Evolutionary conservation across 2,888 invertebrate genomes (phyloP), one percentile per base, ranked within the genome.

Genomic region (Trissoscelio sp.): DNA sequence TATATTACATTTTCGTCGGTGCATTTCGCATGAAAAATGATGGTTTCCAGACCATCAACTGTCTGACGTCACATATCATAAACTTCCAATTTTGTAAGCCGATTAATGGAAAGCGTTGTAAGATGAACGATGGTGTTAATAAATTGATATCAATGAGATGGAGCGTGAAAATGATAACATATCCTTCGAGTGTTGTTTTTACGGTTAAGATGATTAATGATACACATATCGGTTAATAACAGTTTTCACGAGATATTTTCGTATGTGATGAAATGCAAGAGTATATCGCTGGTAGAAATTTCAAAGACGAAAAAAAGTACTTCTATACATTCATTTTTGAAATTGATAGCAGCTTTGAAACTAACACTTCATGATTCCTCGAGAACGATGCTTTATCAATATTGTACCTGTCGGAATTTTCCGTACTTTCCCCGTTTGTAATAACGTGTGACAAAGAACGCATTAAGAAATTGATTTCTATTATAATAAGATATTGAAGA

Each of bases 121-220:
- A 12, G 9, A 46, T 37, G n/a, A 53, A 28, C 39, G 69, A 48
- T 12, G 42, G 16, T 42, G 72, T 51, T 58, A 34, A 60, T 60
- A 28, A 72, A 53, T 62, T 39, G 48, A 72, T 72, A 60, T 69
- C 60, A 39, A 74, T 74, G 57, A 74, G 57, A 37, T 74, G 48
- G 11, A 57, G 48, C 31, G 74, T 74, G 44, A 74, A 74, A 51
- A 57, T 46, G 66, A 74, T 74, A 66, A 74, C 66, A 74, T 74
- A 74, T 74, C 74, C 66, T 74, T 46, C 46, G 69, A 69, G 55
- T 57, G 73, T 69, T 69, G 69, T 73, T 73, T 62, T 14, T 74
- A 66, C 57, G 37, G 34, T 55, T 66, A 28, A 55, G 42, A 60
- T 60, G 57, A 74, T 74, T 64, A 66, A 74, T 39, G 57, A 57